Conservation (phyloP, 2,888 invertebrate species). For the Papilio elwesi region DNA sequence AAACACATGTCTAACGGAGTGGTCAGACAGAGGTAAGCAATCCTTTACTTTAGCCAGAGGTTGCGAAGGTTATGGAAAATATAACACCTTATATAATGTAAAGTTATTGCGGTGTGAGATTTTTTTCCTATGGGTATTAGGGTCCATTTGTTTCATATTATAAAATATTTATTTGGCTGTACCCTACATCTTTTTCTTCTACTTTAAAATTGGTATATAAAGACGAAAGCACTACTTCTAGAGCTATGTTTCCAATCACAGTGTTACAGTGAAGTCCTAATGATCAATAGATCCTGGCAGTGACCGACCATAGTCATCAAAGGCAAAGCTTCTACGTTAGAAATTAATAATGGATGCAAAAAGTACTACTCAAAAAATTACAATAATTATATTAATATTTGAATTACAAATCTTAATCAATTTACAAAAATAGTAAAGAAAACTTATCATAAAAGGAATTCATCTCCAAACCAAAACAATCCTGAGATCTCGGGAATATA, state of each 20-base stretch:
- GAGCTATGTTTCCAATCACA: too few species aligned
- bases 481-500: slow-evolving; percentile 62
- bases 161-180: too few species aligned
- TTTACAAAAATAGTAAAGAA: slow-evolving; percentile 42
- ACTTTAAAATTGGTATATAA: slow-evolving; percentile 2
- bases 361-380: slow-evolving; percentile 48
- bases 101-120: too few species aligned
- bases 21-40: too few species aligned
- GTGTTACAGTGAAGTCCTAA: slow-evolving; percentile 26
- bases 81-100: too few species aligned
- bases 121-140: too few species aligned
- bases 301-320: slow-evolving; percentile 12
- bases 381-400: slow-evolving; percentile 15
- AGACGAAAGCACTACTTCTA: neutral
- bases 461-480: slow-evolving; percentile 51
- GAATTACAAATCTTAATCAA: slow-evolving; percentile 9
- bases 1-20: too few species aligned
- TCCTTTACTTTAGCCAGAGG: too few species aligned
- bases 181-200: neutral
- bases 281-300: slow-evolving; percentile 39
- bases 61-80: too few species aligned
- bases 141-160: too few species aligned
- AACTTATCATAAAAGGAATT: slow-evolving; percentile 46
- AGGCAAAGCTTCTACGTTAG: slow-evolving; percentile 11
- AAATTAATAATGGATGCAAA: slow-evolving; percentile 52